phyloP scores from a whole-genome alignment of 2,888 invertebrate genomes.

The Apotomis turbidana region DNA sequence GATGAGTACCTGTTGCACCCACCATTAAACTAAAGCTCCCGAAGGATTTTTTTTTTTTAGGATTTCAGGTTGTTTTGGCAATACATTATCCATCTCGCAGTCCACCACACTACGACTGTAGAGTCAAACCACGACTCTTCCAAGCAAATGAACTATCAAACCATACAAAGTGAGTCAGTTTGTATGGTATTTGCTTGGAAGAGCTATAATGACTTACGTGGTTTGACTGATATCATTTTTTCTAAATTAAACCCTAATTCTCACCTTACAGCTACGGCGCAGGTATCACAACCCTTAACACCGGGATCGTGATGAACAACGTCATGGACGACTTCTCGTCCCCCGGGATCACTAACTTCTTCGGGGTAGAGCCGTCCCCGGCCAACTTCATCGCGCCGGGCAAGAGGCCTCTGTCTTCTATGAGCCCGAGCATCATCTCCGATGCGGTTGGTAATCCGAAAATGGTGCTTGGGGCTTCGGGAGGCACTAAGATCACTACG shows the following conservation, averaged over 20 bases:
- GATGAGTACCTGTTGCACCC: too few relatives aligned
- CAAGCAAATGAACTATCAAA: too few relatives aligned
- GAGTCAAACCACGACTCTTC: too few relatives aligned
- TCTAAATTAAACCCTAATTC: not conserved
- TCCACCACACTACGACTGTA: too few relatives aligned
- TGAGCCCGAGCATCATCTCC: constrained; percentile 92
- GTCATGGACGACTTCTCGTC: constrained; percentile 98
- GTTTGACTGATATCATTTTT: not conserved
- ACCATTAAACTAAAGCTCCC: too few relatives aligned
- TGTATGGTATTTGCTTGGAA: too few relatives aligned
- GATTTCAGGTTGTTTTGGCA: too few relatives aligned
- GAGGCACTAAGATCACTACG: constrained; percentile 92
- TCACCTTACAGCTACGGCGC: constrained; percentile 89
- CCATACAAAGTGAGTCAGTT: too few relatives aligned
- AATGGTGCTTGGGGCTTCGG: constrained; percentile 91
- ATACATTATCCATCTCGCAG: too few relatives aligned
- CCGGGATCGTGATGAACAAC: constrained; percentile 97
- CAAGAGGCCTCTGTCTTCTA: constrained; percentile 94
- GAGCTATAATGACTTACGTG: too few relatives aligned
- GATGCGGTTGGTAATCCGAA: constrained; percentile 86
- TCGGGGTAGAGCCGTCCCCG: constrained; percentile 89
- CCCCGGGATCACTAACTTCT: constrained; percentile 87
- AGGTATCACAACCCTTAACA: constrained; percentile 88
- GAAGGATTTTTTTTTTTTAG: too few relatives aligned
- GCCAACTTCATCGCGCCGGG: constrained; percentile 91